Evolutionary conservation across 2,888 invertebrate genomes (phyloP).

Genomic region (Taphrorychus bicolor): DNA sequence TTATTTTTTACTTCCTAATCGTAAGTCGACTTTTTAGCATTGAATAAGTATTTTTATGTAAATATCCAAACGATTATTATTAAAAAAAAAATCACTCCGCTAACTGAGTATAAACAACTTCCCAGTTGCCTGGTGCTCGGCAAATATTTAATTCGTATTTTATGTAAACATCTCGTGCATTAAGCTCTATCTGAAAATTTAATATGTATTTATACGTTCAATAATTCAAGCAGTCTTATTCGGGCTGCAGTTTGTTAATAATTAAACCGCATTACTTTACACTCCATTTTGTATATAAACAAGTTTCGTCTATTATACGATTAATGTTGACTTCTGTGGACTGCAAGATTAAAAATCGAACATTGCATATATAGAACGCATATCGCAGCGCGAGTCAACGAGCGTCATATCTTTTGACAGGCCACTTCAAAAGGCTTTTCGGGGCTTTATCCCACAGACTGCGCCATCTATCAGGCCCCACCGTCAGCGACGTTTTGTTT

Average conservation of each 20-base stretch:
- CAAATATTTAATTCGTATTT: constrained; percentile 17
- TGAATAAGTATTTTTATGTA: neutral
- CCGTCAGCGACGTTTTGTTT: constrained; percentile 28
- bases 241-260: constrained; percentile 32
- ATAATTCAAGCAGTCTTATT: constrained; percentile 37
- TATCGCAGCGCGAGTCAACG: neutral
- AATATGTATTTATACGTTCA: constrained; percentile 36
- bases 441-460: constrained; percentile 7
- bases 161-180: constrained; percentile 13
- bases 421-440: constrained; percentile 20
- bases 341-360: neutral
- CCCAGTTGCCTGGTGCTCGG: neutral
- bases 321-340: neutral
- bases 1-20: neutral
- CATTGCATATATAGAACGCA: neutral
- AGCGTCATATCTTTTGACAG: constrained; percentile 16
- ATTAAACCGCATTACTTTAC: constrained; percentile 20
- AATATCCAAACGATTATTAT: neutral
- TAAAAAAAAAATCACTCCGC: neutral
- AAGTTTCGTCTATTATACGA: neutral
- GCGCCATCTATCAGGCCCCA: constrained; percentile 29
- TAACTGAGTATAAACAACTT: neutral
- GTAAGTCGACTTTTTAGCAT: neutral
- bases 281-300: neutral
- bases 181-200: constrained; percentile 26